These are phyloP conservation scores for Drosophila kurseongensis DNA, from an alignment of 1,140 invertebrate genomes.

Conservation along the genomic window DNA sequence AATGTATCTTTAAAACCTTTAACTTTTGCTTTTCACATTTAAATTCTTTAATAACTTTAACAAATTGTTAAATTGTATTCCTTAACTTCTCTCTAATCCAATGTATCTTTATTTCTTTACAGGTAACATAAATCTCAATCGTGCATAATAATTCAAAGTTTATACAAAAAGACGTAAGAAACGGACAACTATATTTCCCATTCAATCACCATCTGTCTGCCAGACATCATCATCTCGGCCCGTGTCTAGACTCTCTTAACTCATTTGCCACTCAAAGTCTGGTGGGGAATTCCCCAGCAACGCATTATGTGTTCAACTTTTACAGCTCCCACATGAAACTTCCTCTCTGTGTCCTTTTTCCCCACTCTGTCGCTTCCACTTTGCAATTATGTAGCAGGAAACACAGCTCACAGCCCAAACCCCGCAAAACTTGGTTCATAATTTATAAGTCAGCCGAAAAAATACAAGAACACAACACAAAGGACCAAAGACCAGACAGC, in stretches of 20 bases:
- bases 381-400: conserved; percentile 67
- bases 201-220: conserved; percentile 40
- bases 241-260: conserved; percentile 38
- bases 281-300: conserved; percentile 15
- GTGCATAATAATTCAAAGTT: background rate
- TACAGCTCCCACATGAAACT: conserved; percentile 45
- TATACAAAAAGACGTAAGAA: conserved; percentile 8
- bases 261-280: conserved; percentile 41
- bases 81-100: background rate
- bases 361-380: conserved; percentile 12
- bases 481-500: conserved; percentile 66
- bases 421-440: conserved; percentile 65
- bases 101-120: conserved; percentile 4
- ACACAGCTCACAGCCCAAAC: conserved; percentile 16
- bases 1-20: no score
- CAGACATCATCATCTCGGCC: conserved; percentile 33
- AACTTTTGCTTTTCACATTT: no score
- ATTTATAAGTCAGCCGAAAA: conserved; percentile 68
- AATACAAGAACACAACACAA: conserved; percentile 41
- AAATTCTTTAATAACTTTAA: no score
- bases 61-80: no score
- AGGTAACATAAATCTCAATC: conserved; percentile 11
- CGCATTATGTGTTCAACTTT: conserved; percentile 38
- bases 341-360: background rate
- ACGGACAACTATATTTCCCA: conserved; percentile 24